These are phyloP conservation scores for Ailurus styani DNA, from an alignment of 2,113 vertebrate genomes.

Conservation along the genomic window DNA sequence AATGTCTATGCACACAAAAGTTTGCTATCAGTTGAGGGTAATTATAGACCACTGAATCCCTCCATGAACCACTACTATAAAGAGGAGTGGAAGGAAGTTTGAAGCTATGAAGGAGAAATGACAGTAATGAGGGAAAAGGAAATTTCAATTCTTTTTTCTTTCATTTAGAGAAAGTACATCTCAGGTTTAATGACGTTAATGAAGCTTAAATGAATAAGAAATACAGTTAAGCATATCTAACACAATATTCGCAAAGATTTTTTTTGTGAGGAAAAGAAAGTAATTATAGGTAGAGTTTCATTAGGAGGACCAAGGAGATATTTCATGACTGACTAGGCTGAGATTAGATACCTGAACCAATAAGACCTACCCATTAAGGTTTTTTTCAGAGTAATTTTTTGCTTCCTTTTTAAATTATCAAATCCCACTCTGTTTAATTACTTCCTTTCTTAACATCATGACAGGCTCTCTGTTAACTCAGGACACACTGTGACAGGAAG, in stretches of 20 bases:
- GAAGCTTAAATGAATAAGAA: conserved; percentile 24
- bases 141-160: conserved; percentile 24
- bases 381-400: not conserved
- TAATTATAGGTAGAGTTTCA: conserved; percentile 1
- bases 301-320: not conserved
- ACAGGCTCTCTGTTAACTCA: not conserved
- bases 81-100: not conserved
- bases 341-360: conserved; percentile 33
- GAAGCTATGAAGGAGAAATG: conserved; percentile 17
- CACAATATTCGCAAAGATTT: not conserved
- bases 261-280: not conserved
- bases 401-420: conserved; percentile 25
- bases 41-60: not conserved
- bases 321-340: not conserved
- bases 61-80: not conserved
- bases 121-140: not conserved
- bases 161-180: conserved; percentile 24
- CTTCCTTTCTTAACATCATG: not conserved
- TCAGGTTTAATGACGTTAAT: conserved; percentile 28
- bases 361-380: not conserved
- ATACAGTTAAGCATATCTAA: conserved; percentile 9
- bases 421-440: conserved; percentile 11
- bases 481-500: not conserved
- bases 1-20: not conserved
- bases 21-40: not conserved